A percentile compares a stretch with the other conserved stretches of the same genome.
Conservation (phyloP, 2,888 invertebrate species). For the Drosophila maculinotata region DNA sequence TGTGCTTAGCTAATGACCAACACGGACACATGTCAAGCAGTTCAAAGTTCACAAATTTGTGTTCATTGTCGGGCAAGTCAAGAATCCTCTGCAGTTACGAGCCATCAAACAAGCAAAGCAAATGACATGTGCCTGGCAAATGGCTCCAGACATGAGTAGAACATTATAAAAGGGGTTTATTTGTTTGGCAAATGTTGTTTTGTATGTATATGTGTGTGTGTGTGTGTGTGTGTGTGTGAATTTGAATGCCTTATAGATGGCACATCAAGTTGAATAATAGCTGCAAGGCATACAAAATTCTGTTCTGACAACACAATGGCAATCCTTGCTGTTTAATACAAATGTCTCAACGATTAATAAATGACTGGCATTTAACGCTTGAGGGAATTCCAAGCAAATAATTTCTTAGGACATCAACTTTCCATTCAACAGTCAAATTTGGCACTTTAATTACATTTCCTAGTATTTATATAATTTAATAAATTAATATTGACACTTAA, state of each 20-base stretch:
- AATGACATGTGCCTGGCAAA: conserved; percentile 43
- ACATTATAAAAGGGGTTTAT: conserved; percentile 35
- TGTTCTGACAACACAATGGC: conserved; percentile 16
- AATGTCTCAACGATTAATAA: conserved; percentile 33
- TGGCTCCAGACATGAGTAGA: conserved; percentile 18
- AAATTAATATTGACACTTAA: conserved; percentile 14
- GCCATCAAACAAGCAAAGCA: conserved; percentile 23
- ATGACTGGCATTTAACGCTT: conserved; percentile 29
- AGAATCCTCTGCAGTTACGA: conserved; percentile 26
- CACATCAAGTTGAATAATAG: conserved; percentile 52
- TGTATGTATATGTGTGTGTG: conserved; percentile 3
- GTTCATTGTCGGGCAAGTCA: conserved; percentile 40
- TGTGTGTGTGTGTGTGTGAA: conserved; percentile 5
- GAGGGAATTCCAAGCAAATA: conserved; percentile 3
- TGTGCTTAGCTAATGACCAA: conserved; percentile 41
- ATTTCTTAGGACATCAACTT: conserved; percentile 3
- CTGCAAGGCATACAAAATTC: conserved; percentile 22
- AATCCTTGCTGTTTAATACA: conserved; percentile 24
- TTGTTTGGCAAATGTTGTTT: conserved; percentile 25
- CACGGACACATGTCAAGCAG: conserved; percentile 54
- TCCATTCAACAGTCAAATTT: conserved; percentile 3
- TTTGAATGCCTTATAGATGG: conserved; percentile 12
- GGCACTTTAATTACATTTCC: conserved; percentile 12
- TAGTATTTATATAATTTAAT: background rate
- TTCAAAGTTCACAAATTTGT: conserved; percentile 48